Base-by-base conservation (phyloP, 2,797 vertebrate genomes). In the Adelosebastes latens region DNA sequence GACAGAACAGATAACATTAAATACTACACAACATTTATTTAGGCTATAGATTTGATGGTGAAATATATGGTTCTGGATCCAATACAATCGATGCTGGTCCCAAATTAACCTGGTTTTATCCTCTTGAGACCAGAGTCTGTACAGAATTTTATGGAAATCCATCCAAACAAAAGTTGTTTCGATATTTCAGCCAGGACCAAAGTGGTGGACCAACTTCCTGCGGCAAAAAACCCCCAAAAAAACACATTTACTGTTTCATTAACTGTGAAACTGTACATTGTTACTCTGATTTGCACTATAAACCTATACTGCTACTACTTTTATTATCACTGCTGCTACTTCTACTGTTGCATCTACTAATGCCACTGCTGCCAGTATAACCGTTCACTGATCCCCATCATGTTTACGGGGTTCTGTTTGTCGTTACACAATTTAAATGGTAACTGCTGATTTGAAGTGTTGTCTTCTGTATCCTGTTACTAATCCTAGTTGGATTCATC, bases 401-500 rank as follows among this genome's bases (percentile, higher is more conserved):
- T 59, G 59, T 39, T 77, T 55, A 56, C 8, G 25, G 25, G 4
- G 16, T 69, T 7, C 22, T 81, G 25, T 77, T 81, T 61, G 79
- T 74, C 10, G 39, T 58, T 14, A 11, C 32, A 79, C 56, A 46
- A 16, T 63, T 74, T 24, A 75, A 78, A 42, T 75, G 53, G 67
- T 32, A 60, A 58, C 14, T 58, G 31, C 24, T 80, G 72, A 66
- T 81, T 73, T 79, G 53, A 49, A 27, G 25, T 72, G 53, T 71
- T 81, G 60, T 75, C 52, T 66, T 75, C 20, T 88, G 53, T 68
- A 36, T 70, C 53, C 34, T 70, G 49, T 60, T 78, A 71, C 72
- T 86, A 86, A 89, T 89, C 85, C 73, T 56, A 8, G 34, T 31
- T 74, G 81, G 74, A 79, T 74, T 75, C 42, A 66, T 81, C 22